These are phyloP conservation scores for Limanda limanda DNA, from an alignment of 2,113 vertebrate species.

Conservation along the genomic window DNA sequence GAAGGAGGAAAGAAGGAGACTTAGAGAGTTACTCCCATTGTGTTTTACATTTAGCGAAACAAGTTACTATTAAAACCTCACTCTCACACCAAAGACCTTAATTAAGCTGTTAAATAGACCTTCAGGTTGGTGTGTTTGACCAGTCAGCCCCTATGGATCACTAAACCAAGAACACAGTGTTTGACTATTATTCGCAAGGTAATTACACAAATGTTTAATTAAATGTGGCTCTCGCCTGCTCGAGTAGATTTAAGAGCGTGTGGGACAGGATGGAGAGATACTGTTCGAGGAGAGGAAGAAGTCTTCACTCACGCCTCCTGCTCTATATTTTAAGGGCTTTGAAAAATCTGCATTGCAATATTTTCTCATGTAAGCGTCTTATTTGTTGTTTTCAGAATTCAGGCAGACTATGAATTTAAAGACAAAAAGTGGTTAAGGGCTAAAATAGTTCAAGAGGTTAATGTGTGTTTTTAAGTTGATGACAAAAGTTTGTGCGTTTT, in stretches of 20 bases:
- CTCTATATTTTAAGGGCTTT: slow-evolving; percentile 57
- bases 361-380: slow-evolving; percentile 14
- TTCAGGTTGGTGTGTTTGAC: slow-evolving; percentile 48
- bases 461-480: neutral
- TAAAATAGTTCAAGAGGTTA: slow-evolving; percentile 21
- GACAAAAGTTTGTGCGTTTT: neutral
- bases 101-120: slow-evolving; percentile 68
- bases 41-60: slow-evolving; percentile 11
- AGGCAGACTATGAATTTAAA: neutral
- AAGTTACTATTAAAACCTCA: slow-evolving; percentile 34
- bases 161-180: slow-evolving; percentile 53
- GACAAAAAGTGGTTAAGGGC: slow-evolving; percentile 45
- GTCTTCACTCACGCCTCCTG: neutral
- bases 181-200: slow-evolving; percentile 51
- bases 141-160: slow-evolving; percentile 39
- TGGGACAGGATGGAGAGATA: slow-evolving; percentile 23
- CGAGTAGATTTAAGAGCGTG: slow-evolving; percentile 13
- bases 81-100: slow-evolving; percentile 54
- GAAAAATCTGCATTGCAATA: slow-evolving; percentile 56
- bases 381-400: slow-evolving; percentile 17
- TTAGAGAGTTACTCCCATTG: neutral
- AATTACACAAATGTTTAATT: slow-evolving; percentile 71
- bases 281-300: slow-evolving; percentile 10
- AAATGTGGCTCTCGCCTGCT: slow-evolving; percentile 25
- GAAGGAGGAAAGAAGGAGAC: neutral